Evolutionary conservation across 1,140 invertebrate species (phyloP).

Genomic region (Neoseiulus cucumeris): DNA sequence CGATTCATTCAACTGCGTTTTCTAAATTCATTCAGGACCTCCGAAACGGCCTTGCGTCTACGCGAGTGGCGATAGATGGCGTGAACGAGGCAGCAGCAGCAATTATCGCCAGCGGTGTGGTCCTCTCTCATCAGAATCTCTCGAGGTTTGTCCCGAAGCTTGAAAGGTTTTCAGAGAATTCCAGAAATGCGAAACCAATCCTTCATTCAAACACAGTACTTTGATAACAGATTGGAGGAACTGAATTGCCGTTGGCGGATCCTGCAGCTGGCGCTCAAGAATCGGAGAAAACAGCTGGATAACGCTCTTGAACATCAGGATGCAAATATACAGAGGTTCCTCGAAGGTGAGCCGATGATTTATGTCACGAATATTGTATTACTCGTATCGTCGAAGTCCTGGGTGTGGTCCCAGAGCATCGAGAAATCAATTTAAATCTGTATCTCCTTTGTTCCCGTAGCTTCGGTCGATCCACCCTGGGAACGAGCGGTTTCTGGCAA

Average conservation of each 20-base stretch:
- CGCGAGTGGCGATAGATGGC: conserved; percentile 49
- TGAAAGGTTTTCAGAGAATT: too few species aligned
- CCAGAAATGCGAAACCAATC: too few species aligned
- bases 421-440: background rate
- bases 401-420: too few species aligned
- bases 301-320: conserved; percentile 30
- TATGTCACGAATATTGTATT: too few species aligned
- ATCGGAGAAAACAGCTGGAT: conserved; percentile 45
- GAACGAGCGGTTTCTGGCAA: conserved; percentile 75
- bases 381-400: too few species aligned
- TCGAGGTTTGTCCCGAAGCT: conserved; percentile 9
- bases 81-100: conserved; percentile 55
- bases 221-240: conserved; percentile 57
- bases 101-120: conserved; percentile 30
- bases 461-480: conserved; percentile 77
- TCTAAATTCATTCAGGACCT: too few species aligned
- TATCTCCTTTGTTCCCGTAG: conserved; percentile 33
- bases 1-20: too few species aligned
- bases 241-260: conserved; percentile 60
- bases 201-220: too few species aligned
- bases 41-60: conserved; percentile 47
- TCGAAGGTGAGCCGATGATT: conserved; percentile 29
- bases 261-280: conserved; percentile 49
- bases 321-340: conserved; percentile 30
- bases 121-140: conserved; percentile 33